A percentile compares a stretch with the other conserved stretches of the same genome.
These are phyloP conservation scores for Progne subis DNA, from an alignment of 2,113 vertebrate species.

Conservation along the genomic window DNA sequence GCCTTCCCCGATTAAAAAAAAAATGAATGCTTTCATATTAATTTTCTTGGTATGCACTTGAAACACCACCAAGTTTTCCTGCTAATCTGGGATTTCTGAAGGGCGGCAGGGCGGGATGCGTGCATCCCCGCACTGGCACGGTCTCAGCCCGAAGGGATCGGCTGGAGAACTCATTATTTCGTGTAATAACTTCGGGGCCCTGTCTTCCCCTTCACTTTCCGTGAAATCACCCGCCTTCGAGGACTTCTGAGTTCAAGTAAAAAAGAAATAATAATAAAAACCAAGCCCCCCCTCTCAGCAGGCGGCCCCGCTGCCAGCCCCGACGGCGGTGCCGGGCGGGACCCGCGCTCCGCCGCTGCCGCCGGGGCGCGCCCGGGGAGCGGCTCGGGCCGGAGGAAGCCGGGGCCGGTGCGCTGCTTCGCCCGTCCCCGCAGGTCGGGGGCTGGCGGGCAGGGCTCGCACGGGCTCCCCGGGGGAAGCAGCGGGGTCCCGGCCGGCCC, in stretches of 20 bases:
- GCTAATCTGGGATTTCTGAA: background rate
- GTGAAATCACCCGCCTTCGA: background rate
- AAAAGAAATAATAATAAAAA: too few relatives aligned
- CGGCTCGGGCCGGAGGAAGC: too few relatives aligned
- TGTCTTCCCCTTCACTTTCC: background rate
- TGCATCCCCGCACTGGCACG: slow-evolving; percentile 5
- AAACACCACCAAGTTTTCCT: background rate
- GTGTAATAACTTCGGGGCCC: slow-evolving; percentile 48
- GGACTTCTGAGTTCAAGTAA: background rate
- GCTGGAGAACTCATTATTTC: slow-evolving; percentile 56
- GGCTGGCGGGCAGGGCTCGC: too few relatives aligned
- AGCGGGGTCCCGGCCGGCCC: too few relatives aligned
- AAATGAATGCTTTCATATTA: background rate
- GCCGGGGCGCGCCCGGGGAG: too few relatives aligned
- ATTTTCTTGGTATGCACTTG: slow-evolving; percentile 7
- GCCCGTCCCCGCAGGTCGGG: background rate
- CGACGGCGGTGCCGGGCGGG: too few relatives aligned
- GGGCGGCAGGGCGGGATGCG: background rate
- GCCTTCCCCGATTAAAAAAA: background rate
- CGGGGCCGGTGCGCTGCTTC: too few relatives aligned
- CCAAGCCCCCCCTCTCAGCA: too few relatives aligned
- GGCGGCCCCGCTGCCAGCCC: too few relatives aligned
- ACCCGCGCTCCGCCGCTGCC: too few relatives aligned
- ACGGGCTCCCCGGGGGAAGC: too few relatives aligned
- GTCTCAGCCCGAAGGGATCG: background rate